Evolutionary conservation across 1,140 invertebrate species (phyloP), one percentile per base, ranked within the genome.

Genomic region (Latrodectus geometricus): DNA sequence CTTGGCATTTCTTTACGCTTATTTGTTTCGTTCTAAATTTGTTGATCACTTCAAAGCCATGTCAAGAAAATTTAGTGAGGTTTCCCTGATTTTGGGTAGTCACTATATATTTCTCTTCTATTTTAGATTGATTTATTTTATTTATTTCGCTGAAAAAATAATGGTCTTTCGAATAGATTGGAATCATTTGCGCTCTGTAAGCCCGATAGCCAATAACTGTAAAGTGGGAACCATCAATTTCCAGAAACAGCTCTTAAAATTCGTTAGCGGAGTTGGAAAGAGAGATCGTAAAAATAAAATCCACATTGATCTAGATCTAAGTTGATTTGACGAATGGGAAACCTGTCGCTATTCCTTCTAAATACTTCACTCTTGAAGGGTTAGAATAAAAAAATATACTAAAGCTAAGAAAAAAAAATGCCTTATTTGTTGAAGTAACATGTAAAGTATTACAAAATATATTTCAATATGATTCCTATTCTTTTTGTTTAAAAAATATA

Each of bases 221-320:
- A 84, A 84, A 84, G 82, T 84, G 82, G 82, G 61, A 76, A 84
- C 82, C 76, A 84, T 84, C 75, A 84, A 84, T 84, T 84, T 17
- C 70, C 11, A 65, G 82, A 76, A 84, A 84, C 82, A 84, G 82
- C 82, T 72, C 82, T 84, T 84, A 84, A 84, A 84, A 84, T 84
- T 84, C 82, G 82, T 84, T 84, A 84, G 76, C 82, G 72, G 56
- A 68, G 72, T 76, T 76, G 69, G 70, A 74, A 65, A 54, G 69
- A 83, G 65, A 56, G 82, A 54, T 84, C 82, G 73, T 84, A 84
- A 84, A 84, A 84, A 84, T 84, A 84, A 84, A 84, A 84, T 73
- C 76, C 79, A 52, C 76, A 84, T 84, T 84, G 82, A 84, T 76
- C 73, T 23, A 61, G 23, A 54, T 73, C 79, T 81, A 17, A 81